These are phyloP conservation scores for Escarpia spicata DNA, from an alignment of 2,888 invertebrate species.

Conservation along the genomic window DNA sequence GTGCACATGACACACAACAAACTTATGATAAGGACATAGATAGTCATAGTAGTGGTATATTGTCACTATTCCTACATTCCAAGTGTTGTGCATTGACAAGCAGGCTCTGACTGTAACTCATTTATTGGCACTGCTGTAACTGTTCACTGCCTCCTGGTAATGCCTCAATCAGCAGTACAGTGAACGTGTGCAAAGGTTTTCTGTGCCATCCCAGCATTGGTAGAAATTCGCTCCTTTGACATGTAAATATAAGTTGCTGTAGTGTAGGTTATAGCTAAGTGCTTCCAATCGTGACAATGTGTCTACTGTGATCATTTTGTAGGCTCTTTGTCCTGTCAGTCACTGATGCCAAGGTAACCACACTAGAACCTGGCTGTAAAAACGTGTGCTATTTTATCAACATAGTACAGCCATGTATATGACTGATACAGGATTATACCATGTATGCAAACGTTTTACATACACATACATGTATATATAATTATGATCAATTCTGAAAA, in stretches of 20 bases:
- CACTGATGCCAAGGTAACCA: background rate
- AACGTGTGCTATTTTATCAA: background rate
- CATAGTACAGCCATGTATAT: too few species aligned
- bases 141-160: background rate
- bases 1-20: too few species aligned
- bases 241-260: background rate
- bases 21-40: background rate
- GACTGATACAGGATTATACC: too few species aligned
- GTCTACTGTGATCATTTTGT: background rate
- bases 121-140: background rate
- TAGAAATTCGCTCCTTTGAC: background rate
- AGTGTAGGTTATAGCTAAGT: background rate
- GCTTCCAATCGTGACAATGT: background rate
- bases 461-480: too few species aligned
- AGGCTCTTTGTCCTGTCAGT: background rate
- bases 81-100: conserved; percentile 10
- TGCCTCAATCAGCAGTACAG: background rate
- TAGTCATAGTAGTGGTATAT: background rate
- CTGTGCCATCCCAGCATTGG: background rate
- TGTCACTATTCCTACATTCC: background rate
- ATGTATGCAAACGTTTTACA: too few species aligned
- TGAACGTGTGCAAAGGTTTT: background rate
- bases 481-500: too few species aligned
- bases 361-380: background rate
- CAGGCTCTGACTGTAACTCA: background rate